Evolutionary conservation across 2,797 vertebrate species (phyloP), one percentile per base, ranked within the genome.

Genomic region (Sphaeramia orbicularis): DNA sequence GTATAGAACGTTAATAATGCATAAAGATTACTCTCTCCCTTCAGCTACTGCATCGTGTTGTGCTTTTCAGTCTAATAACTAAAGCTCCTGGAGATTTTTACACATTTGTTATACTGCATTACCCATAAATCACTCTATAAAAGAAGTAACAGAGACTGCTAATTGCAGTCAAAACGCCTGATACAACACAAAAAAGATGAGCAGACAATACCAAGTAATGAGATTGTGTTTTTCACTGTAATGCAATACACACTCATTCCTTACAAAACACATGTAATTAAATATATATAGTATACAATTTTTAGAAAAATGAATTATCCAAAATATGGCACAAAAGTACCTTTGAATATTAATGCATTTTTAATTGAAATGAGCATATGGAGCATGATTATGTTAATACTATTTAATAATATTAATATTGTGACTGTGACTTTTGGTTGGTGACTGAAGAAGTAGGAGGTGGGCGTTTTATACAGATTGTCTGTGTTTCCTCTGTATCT

Each of bases 391-490:
- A 44, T 42, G 53, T 41, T 42, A 42, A 41, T 43, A 43, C 38
- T 42, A 32, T 57, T 57, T 60, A 15, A 36, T 45, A 52, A 60
- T 52, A 55, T 52, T 62, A 58, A 69, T 75, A 61, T 62, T 52
- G 16, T 58, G 30, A 57, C 19, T 44, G 10, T 65, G 43, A 37
- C 15, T 44, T 32, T 57, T 30, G 7, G 7, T 32, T 63, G 30
- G 37, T 60, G 51, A 48, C 38, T 27, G 38, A 81, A 50, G 64
- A 56, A 40, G 57, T 73, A 59, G 76, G 51, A 49, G 47, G 27
- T 78, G 67, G 63, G 48, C 36, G 54, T 76, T 71, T 77, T 70
- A 45, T 64, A 82, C 51, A 80, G 85, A 90, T 89, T 87, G 84
- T 89, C 84, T 30, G 44, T 55, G 27, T 74, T 57, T 69, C 43